Evolutionary conservation across 2,888 invertebrate genomes (phyloP).

Genomic region (Perdita meconis): DNA sequence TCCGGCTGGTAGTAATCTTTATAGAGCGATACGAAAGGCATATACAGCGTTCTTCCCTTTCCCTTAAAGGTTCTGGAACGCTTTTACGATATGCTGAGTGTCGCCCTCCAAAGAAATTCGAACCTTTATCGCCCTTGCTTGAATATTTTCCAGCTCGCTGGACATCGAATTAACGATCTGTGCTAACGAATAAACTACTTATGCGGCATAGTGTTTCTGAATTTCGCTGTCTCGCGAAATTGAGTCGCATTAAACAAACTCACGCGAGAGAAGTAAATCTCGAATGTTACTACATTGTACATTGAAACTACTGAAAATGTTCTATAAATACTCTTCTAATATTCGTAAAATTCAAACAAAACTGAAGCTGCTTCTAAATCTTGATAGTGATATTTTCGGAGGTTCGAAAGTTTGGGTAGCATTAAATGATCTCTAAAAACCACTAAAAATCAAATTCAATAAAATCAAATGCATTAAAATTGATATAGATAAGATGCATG

Average conservation of each 20-base stretch:
- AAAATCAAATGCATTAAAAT: too few relatives aligned
- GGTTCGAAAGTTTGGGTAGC: too few relatives aligned
- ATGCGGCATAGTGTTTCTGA: slow-evolving; percentile 27
- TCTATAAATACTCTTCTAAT: too few relatives aligned
- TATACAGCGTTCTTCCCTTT: slow-evolving; percentile 43
- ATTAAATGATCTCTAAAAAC: too few relatives aligned
- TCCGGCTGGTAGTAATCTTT: slow-evolving; percentile 81
- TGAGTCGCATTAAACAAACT: slow-evolving; percentile 2
- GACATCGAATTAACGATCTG: slow-evolving; percentile 72
- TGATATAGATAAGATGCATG: too few relatives aligned
- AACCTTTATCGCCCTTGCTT: slow-evolving; percentile 66
- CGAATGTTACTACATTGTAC: too few relatives aligned
- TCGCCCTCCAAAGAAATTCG: slow-evolving; percentile 71
- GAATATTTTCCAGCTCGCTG: slow-evolving; percentile 74
- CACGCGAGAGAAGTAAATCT: too few relatives aligned
- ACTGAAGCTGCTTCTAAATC: too few relatives aligned
- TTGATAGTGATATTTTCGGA: too few relatives aligned
- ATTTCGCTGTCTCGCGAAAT: slow-evolving; percentile 11
- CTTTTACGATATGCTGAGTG: slow-evolving; percentile 80
- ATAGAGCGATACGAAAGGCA: slow-evolving; percentile 78
- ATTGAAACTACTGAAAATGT: too few relatives aligned
- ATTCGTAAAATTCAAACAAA: too few relatives aligned
- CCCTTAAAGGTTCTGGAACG: slow-evolving; percentile 43
- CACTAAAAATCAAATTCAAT: too few relatives aligned
- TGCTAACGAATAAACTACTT: slow-evolving; percentile 67